A percentile compares a stretch with the other conserved stretches of the same genome.
phyloP scores from a whole-genome alignment of 35 echinoderm and acorn worm genomes.

The Lytechinus pictus region DNA sequence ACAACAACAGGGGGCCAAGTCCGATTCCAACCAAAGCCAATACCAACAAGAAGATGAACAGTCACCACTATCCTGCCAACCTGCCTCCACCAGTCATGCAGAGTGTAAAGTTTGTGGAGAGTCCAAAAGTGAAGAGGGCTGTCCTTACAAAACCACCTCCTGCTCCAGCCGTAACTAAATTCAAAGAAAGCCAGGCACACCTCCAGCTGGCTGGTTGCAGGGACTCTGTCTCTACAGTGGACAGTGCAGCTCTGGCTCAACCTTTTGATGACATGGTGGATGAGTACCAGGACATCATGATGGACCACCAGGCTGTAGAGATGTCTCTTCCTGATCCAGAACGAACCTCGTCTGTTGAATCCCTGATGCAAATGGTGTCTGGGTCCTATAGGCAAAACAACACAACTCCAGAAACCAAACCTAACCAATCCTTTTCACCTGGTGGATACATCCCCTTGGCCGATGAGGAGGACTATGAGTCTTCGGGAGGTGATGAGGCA shows the following conservation, averaged over 20 bases:
- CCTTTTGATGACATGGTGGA: constrained; percentile 82
- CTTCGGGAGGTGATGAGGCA: constrained; percentile 1
- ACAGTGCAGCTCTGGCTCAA: constrained; percentile 67
- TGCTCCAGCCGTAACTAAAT: neutral
- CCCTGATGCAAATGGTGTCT: constrained; percentile 55
- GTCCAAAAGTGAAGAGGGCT: constrained; percentile 6
- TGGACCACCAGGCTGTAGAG: constrained; percentile 47
- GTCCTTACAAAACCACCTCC: constrained; percentile 16
- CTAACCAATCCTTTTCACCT: neutral
- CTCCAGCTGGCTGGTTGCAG: constrained; percentile 42
- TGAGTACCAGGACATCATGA: constrained; percentile 71
- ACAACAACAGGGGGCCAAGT: constrained; percentile 1
- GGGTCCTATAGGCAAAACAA: neutral
- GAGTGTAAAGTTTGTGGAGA: constrained; percentile 31
- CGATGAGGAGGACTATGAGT: neutral
- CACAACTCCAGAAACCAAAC: neutral
- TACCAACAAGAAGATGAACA: neutral
- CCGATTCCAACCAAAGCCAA: neutral
- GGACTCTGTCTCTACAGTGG: constrained; percentile 78
- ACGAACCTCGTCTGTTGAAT: constrained; percentile 58
- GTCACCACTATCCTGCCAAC: neutral
- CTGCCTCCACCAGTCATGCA: constrained; percentile 36
- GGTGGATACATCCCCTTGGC: neutral
- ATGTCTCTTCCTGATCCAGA: neutral
- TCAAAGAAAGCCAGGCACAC: neutral